phyloP scores from a whole-genome alignment of 2,113 vertebrate species.

The Procavia capensis region DNA sequence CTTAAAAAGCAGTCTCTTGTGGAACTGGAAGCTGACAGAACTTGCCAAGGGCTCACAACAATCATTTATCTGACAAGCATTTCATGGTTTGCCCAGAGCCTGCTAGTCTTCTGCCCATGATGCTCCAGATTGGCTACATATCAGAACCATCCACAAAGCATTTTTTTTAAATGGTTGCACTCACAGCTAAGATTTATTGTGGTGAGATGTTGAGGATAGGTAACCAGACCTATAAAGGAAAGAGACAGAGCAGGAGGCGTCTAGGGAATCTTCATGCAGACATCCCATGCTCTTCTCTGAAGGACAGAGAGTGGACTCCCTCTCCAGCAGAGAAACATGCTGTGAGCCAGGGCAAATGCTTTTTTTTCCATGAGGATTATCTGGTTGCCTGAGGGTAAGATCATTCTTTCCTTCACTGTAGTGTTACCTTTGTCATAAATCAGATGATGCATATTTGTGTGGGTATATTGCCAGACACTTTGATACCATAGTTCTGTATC shows the following conservation, averaged over 20 bases:
- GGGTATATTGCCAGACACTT: too few species aligned
- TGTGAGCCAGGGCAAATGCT: background rate
- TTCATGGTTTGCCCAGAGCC: background rate
- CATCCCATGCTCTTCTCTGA: background rate
- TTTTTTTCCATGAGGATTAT: background rate
- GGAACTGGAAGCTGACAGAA: background rate
- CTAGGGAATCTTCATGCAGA: background rate
- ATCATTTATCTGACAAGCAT: background rate
- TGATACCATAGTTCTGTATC: too few species aligned
- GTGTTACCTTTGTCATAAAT: background rate
- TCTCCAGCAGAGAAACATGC: background rate
- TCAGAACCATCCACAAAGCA: background rate
- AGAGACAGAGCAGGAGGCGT: background rate
- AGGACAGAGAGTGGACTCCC: background rate
- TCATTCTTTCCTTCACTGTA: background rate
- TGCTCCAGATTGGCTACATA: background rate
- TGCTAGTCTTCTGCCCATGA: background rate
- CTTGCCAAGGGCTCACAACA: background rate
- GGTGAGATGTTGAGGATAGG: background rate
- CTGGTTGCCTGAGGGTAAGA: background rate
- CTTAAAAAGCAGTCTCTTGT: background rate
- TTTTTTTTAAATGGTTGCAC: background rate
- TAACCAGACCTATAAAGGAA: background rate
- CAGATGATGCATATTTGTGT: background rate
- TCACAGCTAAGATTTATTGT: background rate